Evolutionary conservation across 2,888 invertebrate species (phyloP).

Genomic region (Ceraclea dissimilis): DNA sequence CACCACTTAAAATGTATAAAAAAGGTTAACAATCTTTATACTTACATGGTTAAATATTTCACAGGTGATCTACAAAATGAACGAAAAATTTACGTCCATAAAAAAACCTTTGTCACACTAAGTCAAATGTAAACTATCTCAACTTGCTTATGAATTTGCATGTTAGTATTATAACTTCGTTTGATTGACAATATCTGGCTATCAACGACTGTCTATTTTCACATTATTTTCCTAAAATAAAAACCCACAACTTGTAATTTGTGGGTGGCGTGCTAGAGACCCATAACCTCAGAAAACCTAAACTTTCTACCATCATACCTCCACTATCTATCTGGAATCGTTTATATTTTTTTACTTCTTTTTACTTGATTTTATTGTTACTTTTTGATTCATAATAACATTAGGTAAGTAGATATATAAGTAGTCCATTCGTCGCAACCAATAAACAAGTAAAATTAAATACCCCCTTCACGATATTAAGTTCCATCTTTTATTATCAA

Average conservation of each 20-base stretch:
- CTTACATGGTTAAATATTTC: no score
- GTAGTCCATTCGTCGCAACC: slow-evolving; percentile 17
- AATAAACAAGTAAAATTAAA: slow-evolving; percentile 19
- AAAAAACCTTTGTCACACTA: no score
- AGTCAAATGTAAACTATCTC: no score
- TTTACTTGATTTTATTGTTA: slow-evolving; percentile 18
- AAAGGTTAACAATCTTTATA: no score
- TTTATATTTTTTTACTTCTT: neutral
- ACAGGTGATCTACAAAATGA: no score
- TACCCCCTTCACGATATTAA: slow-evolving; percentile 1
- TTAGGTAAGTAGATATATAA: neutral
- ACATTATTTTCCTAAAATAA: slow-evolving; percentile 9
- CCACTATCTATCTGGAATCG: no score
- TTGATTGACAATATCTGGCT: no score
- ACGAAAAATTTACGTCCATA: no score
- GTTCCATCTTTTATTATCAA: neutral
- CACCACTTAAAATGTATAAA: no score
- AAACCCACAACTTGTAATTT: slow-evolving; percentile 13
- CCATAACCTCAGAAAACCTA: slow-evolving; percentile 9
- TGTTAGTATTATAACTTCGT: no score
- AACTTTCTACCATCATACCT: slow-evolving; percentile 4
- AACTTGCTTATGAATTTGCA: no score
- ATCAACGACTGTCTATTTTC: slow-evolving; percentile 11
- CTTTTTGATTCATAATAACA: slow-evolving; percentile 14
- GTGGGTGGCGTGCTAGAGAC: slow-evolving; percentile 11